Base-by-base conservation (phyloP, 2,797 vertebrate genomes). In the Varecia variegata region DNA sequence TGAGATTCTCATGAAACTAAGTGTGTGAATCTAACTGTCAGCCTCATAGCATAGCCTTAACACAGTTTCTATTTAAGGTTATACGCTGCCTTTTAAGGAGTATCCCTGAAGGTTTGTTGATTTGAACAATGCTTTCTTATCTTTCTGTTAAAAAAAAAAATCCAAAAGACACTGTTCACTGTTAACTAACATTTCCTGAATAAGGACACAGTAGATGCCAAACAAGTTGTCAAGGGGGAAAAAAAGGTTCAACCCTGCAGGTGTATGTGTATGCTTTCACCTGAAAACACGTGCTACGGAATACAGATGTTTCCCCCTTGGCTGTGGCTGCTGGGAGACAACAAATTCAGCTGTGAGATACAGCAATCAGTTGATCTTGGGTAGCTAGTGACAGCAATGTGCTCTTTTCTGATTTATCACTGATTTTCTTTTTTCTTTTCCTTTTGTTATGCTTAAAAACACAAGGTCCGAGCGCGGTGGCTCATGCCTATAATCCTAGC, bases 1-100 rank as follows among this genome's bases (percentile, higher is more conserved):
- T 83, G 71, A 92, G 67, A 88, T 82, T 54, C 38, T 74, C 65
- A 45, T 83, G 60, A 76, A 95, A 80, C 8, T 25, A 85, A 95
- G 77, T 38, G 6, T 77, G 43, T 47, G 90, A 68, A 88, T 30
- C 74, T 79, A n/a, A 79, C 77, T 89, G 20, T 76, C 6, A 76
- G 40, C 43, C 68, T 85, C 58, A 13, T 5, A 54, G 82, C 40
- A 67, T 62, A 45, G 40, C 5, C 47, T 82, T 90, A 56, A 3
- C 3, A 10, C 38, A 25, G 18, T 62, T 93, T 58, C 82, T 80
- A 0, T 8, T n/a, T 47, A 35, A 88, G 45, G 71, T 62, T 58
- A n/a, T 43, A 12, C 0, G 0, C 20, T 35, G 56, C 6, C 45
- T 91, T 91, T 32, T 58, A 54, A 74, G 86, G 35, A 18, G 12